Evolutionary conservation across 2,113 vertebrate species (phyloP).

Genomic region (Cranoglanis bouderius): DNA sequence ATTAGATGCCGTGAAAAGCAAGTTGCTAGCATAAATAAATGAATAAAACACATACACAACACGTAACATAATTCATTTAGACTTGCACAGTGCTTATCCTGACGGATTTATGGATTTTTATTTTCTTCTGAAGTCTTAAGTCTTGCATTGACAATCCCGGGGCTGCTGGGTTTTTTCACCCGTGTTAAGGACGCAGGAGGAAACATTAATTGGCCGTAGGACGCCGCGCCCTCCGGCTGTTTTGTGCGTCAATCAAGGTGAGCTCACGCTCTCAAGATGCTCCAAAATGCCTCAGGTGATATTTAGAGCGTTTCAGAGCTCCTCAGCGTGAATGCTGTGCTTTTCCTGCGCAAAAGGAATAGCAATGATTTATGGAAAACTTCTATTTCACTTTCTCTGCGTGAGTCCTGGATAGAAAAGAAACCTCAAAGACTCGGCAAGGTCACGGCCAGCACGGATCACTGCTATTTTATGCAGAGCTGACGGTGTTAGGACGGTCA

Average conservation of each 20-base stretch:
- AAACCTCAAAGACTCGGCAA: constrained; percentile 15
- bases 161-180: background rate
- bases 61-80: background rate
- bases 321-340: constrained; percentile 25
- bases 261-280: constrained; percentile 13
- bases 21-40: background rate
- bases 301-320: constrained; percentile 18
- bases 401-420: background rate
- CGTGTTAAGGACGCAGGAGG: constrained; percentile 4
- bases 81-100: background rate
- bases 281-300: constrained; percentile 32
- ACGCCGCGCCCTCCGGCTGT: constrained; percentile 9
- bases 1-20: constrained; percentile 6
- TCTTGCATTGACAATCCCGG: background rate
- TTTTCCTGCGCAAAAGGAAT: background rate
- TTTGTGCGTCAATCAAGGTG: constrained; percentile 28
- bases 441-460: background rate
- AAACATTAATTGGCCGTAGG: constrained; percentile 24
- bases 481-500: background rate
- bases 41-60: background rate
- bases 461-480: background rate
- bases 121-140: background rate
- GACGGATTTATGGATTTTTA: background rate
- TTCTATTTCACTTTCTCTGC: background rate
- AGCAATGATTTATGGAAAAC: constrained; percentile 29